phyloP scores from a whole-genome alignment of 2,888 invertebrate species.

The Neria commutata region DNA sequence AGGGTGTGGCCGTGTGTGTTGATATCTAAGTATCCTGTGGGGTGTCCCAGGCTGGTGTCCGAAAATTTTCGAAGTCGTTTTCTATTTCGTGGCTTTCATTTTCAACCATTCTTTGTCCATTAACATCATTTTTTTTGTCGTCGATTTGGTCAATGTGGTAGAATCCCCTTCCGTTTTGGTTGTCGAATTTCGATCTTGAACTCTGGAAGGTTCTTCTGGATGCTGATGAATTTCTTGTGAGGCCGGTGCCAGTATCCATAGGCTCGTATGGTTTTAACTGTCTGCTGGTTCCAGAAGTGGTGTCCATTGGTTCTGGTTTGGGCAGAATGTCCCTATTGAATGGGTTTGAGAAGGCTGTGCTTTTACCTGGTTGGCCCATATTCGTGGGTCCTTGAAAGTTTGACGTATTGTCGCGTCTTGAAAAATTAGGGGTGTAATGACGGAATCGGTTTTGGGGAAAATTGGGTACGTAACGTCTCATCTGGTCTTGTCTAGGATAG shows the following conservation, averaged over 20 bases:
- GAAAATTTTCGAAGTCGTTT: conserved; percentile 12
- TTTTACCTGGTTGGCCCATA: neutral
- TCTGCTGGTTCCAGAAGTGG: neutral
- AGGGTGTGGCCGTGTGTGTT: conserved; percentile 3
- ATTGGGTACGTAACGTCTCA: neutral
- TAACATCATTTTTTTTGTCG: no score
- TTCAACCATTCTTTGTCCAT: neutral
- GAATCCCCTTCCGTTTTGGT: no score
- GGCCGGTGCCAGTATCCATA: neutral
- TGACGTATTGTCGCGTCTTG: neutral
- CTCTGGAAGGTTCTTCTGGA: no score
- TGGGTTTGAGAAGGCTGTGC: neutral
- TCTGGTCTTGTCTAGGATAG: neutral
- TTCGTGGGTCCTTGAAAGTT: neutral
- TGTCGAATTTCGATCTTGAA: neutral
- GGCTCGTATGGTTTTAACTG: neutral
- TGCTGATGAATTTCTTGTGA: no score
- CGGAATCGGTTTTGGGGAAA: neutral
- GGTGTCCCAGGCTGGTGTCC: conserved; percentile 9
- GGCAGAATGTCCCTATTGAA: neutral
- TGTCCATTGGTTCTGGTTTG: neutral
- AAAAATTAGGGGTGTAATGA: neutral
- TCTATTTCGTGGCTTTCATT: neutral
- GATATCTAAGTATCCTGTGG: conserved; percentile 13
- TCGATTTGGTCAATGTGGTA: no score